Evolutionary conservation across 2,797 vertebrate species (phyloP).

Genomic region (Cheirogaleus major): DNA sequence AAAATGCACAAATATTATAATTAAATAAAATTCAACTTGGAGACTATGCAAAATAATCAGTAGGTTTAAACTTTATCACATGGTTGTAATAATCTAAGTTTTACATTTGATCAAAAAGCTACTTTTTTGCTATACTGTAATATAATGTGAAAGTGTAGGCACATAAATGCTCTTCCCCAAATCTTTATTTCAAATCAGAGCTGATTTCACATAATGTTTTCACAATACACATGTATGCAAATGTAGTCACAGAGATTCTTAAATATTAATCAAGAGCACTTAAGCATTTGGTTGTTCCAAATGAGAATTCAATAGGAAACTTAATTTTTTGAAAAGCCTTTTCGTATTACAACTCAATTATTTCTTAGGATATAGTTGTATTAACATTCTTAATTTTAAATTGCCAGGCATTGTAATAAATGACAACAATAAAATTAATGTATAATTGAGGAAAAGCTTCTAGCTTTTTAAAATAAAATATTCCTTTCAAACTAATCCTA

Average conservation of each 20-base stretch:
- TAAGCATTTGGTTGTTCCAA: conserved; percentile 49
- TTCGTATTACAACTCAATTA: conserved; percentile 60
- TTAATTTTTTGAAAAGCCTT: conserved; percentile 56
- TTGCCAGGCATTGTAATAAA: conserved; percentile 46
- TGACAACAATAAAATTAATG: conserved; percentile 64
- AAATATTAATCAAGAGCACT: conserved; percentile 42
- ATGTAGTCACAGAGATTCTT: neutral
- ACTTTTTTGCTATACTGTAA: conserved; percentile 44
- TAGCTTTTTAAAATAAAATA: conserved; percentile 59
- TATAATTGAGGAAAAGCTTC: neutral
- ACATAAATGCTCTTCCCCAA: conserved; percentile 36
- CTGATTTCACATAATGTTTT: conserved; percentile 63
- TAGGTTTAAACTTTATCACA: conserved; percentile 62
- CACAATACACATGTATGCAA: neutral
- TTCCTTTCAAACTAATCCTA: conserved; percentile 17
- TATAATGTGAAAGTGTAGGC: conserved; percentile 42
- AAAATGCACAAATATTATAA: conserved; percentile 63
- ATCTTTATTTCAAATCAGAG: conserved; percentile 36
- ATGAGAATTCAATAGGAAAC: conserved; percentile 16
- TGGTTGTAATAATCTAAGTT: conserved; percentile 54
- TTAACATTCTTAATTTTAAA: conserved; percentile 64
- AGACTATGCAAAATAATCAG: conserved; percentile 56
- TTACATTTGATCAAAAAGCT: conserved; percentile 60
- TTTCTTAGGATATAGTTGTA: conserved; percentile 39
- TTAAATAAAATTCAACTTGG: conserved; percentile 69